Base-by-base conservation (phyloP, 2,113 vertebrate genomes). In the Pogona vitticeps region DNA sequence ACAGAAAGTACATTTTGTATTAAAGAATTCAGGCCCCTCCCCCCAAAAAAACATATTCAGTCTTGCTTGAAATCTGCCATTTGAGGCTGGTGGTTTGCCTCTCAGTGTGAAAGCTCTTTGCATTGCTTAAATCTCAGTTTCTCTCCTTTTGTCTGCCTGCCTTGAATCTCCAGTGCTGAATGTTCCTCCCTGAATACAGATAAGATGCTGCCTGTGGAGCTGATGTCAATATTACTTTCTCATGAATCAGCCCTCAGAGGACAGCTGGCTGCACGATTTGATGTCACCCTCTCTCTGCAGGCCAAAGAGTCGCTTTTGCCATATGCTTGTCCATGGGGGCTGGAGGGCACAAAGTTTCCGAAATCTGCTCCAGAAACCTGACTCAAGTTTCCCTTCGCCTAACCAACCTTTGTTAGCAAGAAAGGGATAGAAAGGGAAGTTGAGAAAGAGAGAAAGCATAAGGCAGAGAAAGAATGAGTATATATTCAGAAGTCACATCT, bases 151-250 rank as follows among this genome's bases (percentile, higher is more conserved):
- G 59, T 80, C 88, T 46, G 21, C 61, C 26, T 89, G 83, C 85
- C 42, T 38, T 91, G 88, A 85, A 77, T 82, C 23, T 90, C 85
- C 86, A 87, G 78, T 72, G 13, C 77, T 84, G 42, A 28, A 1
- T 82, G 75, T 86, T 93, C 84, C 76, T 63, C 77, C 26, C 3
- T 75, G 87, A 89, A 72, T 76, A 68, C 73, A 76, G 75, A 85
- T n/a, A 58, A 79, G 88, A 56, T 8, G 0, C 31, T 76, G 90
- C 86, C 90, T n/a, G 80, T 70, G 90, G 92, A 90, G 90, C 87
- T 87, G 80, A 84, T 91, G 90, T 88, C 84, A 83, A 15, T 78
- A 36, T 0, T 0, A 26, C 70, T 91, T 91, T 86, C 83, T 76
- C 14, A 0, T 56, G 92, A 86, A 56, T 26, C 76, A 46, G 18